A percentile compares a stretch with the other conserved stretches of the same genome.
These are phyloP conservation scores for Bellardia bayeri DNA, from an alignment of 2,888 invertebrate genomes.

Conservation along the genomic window DNA sequence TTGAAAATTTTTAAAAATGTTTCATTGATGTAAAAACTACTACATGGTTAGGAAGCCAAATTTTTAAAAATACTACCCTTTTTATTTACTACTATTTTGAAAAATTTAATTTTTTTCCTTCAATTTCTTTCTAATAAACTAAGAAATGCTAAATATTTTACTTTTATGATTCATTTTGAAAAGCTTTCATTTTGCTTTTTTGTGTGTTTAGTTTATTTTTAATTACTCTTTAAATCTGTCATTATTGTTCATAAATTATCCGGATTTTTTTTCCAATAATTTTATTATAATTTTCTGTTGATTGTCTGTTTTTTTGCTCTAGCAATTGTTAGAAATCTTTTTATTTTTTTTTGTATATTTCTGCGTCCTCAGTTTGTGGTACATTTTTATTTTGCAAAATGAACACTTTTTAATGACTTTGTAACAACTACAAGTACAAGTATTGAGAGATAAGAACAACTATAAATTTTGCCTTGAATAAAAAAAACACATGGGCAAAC, in stretches of 20 bases:
- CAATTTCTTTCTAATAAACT: too few species aligned
- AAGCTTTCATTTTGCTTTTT: too few species aligned
- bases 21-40: too few species aligned
- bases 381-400: conserved; percentile 52
- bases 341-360: not conserved
- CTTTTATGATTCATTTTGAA: too few species aligned
- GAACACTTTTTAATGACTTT: conserved; percentile 69
- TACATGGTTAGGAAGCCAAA: too few species aligned
- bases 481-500: not conserved
- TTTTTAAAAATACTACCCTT: too few species aligned
- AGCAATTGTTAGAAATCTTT: conserved; percentile 16
- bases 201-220: not conserved
- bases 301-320: not conserved
- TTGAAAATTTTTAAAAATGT: too few species aligned
- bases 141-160: too few species aligned
- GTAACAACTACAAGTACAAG: conserved; percentile 46
- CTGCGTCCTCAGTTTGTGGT: conserved; percentile 15
- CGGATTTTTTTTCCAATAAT: not conserved
- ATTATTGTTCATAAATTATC: conserved; percentile 18
- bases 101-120: too few species aligned
- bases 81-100: too few species aligned
- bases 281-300: conserved; percentile 18
- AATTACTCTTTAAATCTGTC: not conserved
- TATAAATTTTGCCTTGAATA: conserved; percentile 52
- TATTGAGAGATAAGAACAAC: conserved; percentile 39